Percentiles rank a stretch among this genome's conserved stretches.
Evolutionary conservation across 2,113 vertebrate genomes (phyloP).

Genomic region (Odontophorus gujanensis): DNA sequence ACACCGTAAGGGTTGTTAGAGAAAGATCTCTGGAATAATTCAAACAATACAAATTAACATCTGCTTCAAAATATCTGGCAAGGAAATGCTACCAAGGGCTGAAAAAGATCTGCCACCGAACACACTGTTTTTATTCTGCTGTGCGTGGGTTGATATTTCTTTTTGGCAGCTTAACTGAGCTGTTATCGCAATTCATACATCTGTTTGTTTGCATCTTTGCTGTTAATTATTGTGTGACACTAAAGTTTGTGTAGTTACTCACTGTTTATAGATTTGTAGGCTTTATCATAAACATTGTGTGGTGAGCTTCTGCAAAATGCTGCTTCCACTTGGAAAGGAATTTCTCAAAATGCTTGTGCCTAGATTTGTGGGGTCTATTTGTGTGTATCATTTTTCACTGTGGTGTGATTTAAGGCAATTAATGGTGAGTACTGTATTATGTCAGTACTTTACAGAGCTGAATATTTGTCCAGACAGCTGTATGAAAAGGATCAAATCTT

Average conservation of each 20-base stretch:
- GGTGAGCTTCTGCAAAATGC: constrained; percentile 31
- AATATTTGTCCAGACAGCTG: neutral
- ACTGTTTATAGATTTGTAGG: constrained; percentile 34
- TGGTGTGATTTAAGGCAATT: neutral
- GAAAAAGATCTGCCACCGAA: neutral
- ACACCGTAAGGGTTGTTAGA: neutral
- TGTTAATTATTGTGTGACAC: constrained; percentile 53
- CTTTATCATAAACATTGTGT: constrained; percentile 52
- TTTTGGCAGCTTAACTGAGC: constrained; percentile 55
- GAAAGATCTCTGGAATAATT: constrained; percentile 9
- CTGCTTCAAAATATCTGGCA: constrained; percentile 20
- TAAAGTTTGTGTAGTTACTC: constrained; percentile 56
- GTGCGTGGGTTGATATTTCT: constrained; percentile 55
- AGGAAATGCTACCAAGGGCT: neutral
- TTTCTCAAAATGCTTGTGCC: neutral
- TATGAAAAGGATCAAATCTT: neutral
- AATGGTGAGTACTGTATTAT: neutral
- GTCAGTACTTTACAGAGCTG: neutral
- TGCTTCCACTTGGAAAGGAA: neutral
- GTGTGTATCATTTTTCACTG: neutral
- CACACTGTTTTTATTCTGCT: constrained; percentile 4
- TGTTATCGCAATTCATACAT: constrained; percentile 9
- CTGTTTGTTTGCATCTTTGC: constrained; percentile 66
- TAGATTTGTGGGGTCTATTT: neutral
- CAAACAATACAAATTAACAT: constrained; percentile 7